phyloP scores from a whole-genome alignment of 2,888 invertebrate species.

The Acrobasis consociella region DNA sequence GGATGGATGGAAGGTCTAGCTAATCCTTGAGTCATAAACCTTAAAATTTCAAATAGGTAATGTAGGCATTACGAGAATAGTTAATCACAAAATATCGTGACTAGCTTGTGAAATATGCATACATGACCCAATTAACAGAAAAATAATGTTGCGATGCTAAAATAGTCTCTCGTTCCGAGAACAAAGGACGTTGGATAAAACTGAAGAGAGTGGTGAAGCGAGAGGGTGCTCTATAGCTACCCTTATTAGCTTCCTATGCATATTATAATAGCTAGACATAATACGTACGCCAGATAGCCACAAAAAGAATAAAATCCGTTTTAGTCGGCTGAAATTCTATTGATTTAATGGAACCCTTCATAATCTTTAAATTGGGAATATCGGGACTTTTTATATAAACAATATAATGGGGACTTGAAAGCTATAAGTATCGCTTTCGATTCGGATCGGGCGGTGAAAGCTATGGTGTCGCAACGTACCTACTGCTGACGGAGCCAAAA shows the following conservation, averaged over 20 bases:
- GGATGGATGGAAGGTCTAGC: not conserved
- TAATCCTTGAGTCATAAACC: not conserved
- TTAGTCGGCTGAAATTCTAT: not conserved
- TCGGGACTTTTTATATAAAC: not conserved
- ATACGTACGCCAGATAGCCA: not conserved
- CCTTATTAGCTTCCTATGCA: not conserved
- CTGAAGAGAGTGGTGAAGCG: not conserved
- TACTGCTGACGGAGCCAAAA: conserved; percentile 58
- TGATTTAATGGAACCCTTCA: not conserved
- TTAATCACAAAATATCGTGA: not conserved
- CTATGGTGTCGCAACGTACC: conserved; percentile 63
- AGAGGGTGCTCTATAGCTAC: not conserved
- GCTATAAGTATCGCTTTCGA: conserved; percentile 46
- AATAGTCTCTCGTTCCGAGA: conserved; percentile 27
- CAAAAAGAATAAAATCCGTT: not conserved
- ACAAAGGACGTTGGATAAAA: conserved; percentile 27
- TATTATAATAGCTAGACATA: not conserved
- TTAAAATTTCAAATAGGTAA: not conserved
- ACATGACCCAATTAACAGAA: conserved; percentile 31
- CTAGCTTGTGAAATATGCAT: conserved; percentile 7
- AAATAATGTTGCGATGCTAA: conserved; percentile 30
- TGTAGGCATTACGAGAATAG: not conserved
- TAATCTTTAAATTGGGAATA: not conserved
- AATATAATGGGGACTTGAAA: conserved; percentile 20
- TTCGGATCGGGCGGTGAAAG: conserved; percentile 64